These are phyloP conservation scores for Fratercula arctica DNA, from an alignment of 2,797 vertebrate species.

Conservation along the genomic window DNA sequence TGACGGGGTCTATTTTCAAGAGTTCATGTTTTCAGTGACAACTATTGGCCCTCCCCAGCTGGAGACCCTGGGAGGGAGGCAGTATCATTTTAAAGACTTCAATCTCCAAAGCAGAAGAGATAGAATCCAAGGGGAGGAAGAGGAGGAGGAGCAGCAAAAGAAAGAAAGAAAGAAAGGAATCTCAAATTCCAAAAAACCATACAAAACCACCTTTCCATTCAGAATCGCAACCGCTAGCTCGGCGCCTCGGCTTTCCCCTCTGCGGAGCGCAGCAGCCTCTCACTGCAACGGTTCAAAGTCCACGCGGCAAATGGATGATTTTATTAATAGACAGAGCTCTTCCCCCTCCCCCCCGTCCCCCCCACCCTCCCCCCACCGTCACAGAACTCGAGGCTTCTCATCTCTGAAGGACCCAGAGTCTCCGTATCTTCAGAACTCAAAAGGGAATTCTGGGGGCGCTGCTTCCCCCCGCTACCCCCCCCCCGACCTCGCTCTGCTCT, in stretches of 20 bases:
- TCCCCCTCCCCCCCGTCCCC: not conserved
- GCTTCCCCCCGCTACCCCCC: constrained; percentile 17
- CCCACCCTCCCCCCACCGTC: not conserved
- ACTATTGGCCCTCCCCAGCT: constrained; percentile 10
- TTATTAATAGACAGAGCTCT: constrained; percentile 43
- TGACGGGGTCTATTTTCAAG: not conserved
- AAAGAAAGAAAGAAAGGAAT: constrained; percentile 34
- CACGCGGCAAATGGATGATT: constrained; percentile 27
- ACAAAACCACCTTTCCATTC: constrained; percentile 36
- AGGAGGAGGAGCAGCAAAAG: not conserved
- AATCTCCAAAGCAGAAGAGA: constrained; percentile 61
- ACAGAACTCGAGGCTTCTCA: constrained; percentile 45
- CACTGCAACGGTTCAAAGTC: constrained; percentile 34
- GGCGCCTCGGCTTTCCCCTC: not conserved
- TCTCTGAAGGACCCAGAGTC: constrained; percentile 31
- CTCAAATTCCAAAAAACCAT: constrained; percentile 46
- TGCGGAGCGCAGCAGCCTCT: not conserved
- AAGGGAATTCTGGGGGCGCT: not conserved
- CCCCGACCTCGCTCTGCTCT: constrained; percentile 28
- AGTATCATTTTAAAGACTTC: constrained; percentile 42
- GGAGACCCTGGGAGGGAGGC: not conserved
- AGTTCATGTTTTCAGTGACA: constrained; percentile 7
- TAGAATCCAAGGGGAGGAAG: not conserved
- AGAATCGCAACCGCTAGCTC: not conserved
- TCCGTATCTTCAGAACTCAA: constrained; percentile 20